Evolutionary conservation across 2,888 invertebrate genomes (phyloP).

Genomic region (Automeris io): DNA sequence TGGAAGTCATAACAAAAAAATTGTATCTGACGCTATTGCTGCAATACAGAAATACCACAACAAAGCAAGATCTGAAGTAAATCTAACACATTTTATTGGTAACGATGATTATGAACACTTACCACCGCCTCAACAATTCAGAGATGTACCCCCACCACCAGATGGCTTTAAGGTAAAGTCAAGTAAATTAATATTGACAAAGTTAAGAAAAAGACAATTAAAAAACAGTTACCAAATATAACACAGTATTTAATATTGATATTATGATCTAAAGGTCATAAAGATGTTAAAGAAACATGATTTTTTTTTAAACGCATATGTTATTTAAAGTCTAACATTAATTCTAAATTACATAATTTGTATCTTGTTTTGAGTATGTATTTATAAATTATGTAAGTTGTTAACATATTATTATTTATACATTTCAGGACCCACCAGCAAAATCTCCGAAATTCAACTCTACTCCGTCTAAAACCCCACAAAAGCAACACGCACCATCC

Average conservation of each 20-base stretch:
- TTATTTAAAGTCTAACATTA: no score
- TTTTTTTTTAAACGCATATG: no score
- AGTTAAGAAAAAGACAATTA: no score
- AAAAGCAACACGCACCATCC: constrained; percentile 45
- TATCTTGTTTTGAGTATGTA: no score
- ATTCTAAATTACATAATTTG: no score
- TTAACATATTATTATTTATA: background rate
- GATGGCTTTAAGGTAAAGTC: constrained; percentile 79
- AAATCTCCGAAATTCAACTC: constrained; percentile 65
- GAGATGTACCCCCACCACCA: constrained; percentile 87
- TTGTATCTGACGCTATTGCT: constrained; percentile 33
- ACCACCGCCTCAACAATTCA: constrained; percentile 90
- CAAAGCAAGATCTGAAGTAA: constrained; percentile 79
- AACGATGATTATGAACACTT: constrained; percentile 83
- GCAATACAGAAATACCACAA: constrained; percentile 52
- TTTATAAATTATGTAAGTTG: no score
- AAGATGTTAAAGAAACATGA: no score
- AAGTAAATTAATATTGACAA: background rate
- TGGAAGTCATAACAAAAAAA: constrained; percentile 47
- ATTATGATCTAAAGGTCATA: no score
- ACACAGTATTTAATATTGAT: no score
- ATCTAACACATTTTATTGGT: constrained; percentile 71
- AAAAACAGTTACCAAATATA: no score
- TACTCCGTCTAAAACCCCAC: constrained; percentile 60
- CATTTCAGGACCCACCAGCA: constrained; percentile 57